phyloP scores from a whole-genome alignment of 2,113 vertebrate species.

The Bos javanicus region DNA sequence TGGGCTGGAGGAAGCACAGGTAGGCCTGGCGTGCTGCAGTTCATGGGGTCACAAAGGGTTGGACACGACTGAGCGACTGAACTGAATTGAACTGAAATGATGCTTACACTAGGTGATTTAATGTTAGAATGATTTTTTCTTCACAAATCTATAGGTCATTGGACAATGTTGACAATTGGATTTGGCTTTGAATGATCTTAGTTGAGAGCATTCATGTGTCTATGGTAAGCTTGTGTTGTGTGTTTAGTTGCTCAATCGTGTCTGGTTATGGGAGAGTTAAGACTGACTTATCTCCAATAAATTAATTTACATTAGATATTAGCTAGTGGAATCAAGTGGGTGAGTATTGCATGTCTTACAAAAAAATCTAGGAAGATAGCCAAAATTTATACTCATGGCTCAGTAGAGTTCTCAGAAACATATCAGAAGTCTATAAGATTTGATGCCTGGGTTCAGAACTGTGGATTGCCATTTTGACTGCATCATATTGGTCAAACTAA shows the following conservation, averaged over 20 bases:
- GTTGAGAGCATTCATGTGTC: not conserved
- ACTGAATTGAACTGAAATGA: not conserved
- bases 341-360: not conserved
- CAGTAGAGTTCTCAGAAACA: rapidly evolving
- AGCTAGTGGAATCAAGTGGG: not conserved
- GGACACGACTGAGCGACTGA: no score
- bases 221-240: not conserved
- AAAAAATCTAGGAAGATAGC: not conserved
- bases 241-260: not conserved
- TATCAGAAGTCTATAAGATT: rapidly evolving
- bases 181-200: not conserved
- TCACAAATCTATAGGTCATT: not conserved
- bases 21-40: rapidly evolving
- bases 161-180: not conserved
- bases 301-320: not conserved
- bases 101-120: not conserved
- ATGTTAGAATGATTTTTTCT: not conserved
- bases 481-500: not conserved
- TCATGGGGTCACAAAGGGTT: no score
- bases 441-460: not conserved
- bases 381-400: not conserved
- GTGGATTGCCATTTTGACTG: not conserved
- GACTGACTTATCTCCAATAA: rapidly evolving
- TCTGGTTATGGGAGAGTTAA: not conserved
- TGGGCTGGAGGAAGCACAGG: no score